phyloP scores from a whole-genome alignment of 2,888 invertebrate species.

The Lasioglossum leucozonium region DNA sequence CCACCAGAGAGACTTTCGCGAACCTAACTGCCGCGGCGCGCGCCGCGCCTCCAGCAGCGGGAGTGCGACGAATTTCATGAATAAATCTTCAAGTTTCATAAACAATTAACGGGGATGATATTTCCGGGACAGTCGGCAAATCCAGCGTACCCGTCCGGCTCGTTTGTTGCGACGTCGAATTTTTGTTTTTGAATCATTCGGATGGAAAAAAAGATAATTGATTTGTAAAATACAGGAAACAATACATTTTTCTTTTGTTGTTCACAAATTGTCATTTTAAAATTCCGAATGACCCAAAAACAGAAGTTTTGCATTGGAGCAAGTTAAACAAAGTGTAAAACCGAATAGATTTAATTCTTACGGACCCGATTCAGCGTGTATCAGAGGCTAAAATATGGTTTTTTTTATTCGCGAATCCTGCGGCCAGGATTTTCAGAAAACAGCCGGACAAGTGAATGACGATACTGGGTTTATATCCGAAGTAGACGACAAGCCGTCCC shows the following conservation, averaged over 20 bases:
- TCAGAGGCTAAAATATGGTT: background rate
- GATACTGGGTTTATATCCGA: conserved; percentile 48
- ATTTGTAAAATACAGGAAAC: too few species aligned
- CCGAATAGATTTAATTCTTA: background rate
- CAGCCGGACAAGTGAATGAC: conserved; percentile 40
- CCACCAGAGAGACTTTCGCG: conserved; percentile 6
- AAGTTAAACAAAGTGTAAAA: background rate
- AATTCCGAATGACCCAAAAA: too few species aligned
- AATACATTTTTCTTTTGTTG: too few species aligned
- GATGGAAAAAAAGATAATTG: background rate
- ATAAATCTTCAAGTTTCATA: conserved; percentile 2
- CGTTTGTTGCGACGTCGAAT: background rate
- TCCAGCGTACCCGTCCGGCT: background rate
- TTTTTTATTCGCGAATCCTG: background rate
- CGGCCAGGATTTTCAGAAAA: background rate
- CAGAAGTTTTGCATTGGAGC: too few species aligned
- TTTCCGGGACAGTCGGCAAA: conserved; percentile 3
- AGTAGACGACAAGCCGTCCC: conserved; percentile 33
- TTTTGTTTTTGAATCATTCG: background rate
- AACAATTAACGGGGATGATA: background rate
- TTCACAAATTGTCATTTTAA: too few species aligned
- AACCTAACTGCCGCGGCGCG: background rate
- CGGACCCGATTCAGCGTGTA: too few species aligned
- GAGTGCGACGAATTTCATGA: conserved; percentile 1
- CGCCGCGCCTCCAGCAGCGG: background rate